Percentiles rank a stretch among this genome's conserved stretches.
Evolutionary conservation across 2,113 vertebrate species (phyloP).

Genomic region (Anseranas semipalmata): DNA sequence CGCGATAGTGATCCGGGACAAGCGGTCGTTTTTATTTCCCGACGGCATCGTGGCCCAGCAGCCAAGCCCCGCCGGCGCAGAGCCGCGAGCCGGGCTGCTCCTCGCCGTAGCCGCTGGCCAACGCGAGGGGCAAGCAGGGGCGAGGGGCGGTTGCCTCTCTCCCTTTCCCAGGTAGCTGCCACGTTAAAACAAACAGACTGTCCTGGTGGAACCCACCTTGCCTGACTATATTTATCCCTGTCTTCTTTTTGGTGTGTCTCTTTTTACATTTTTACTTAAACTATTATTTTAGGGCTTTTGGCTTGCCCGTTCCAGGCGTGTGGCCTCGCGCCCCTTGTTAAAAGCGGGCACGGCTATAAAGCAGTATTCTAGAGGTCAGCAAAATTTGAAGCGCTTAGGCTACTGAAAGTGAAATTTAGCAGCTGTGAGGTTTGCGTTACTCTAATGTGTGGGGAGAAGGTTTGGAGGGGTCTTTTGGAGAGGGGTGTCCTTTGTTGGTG

Average conservation of each 20-base stretch:
- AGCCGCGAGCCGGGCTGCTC: slow-evolving; percentile 1
- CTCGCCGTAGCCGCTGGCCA: slow-evolving; percentile 16
- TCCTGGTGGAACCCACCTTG: slow-evolving; percentile 54
- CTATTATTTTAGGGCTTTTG: slow-evolving; percentile 49
- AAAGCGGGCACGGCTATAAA: neutral
- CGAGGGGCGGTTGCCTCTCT: neutral
- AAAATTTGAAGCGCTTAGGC: slow-evolving; percentile 46
- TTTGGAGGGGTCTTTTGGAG: neutral
- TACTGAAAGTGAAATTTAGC: slow-evolving; percentile 38
- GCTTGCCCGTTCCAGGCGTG: neutral
- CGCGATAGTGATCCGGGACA: slow-evolving; percentile 63
- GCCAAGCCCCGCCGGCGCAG: neutral
- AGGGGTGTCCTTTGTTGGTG: neutral
- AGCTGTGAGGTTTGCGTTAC: slow-evolving; percentile 20
- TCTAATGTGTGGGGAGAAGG: neutral
- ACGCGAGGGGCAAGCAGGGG: slow-evolving; percentile 5
- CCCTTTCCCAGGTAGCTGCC: slow-evolving; percentile 46
- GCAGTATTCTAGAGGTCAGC: slow-evolving; percentile 47
- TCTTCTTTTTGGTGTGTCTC: slow-evolving; percentile 59
- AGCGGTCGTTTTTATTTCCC: slow-evolving; percentile 59
- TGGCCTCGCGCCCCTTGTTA: neutral
- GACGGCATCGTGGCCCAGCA: slow-evolving; percentile 41
- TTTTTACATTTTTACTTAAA: slow-evolving; percentile 51
- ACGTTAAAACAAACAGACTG: slow-evolving; percentile 16
- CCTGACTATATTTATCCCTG: slow-evolving; percentile 39